Base-by-base conservation (phyloP, 2,113 vertebrate species). In the Cricetomys ansorgei region DNA sequence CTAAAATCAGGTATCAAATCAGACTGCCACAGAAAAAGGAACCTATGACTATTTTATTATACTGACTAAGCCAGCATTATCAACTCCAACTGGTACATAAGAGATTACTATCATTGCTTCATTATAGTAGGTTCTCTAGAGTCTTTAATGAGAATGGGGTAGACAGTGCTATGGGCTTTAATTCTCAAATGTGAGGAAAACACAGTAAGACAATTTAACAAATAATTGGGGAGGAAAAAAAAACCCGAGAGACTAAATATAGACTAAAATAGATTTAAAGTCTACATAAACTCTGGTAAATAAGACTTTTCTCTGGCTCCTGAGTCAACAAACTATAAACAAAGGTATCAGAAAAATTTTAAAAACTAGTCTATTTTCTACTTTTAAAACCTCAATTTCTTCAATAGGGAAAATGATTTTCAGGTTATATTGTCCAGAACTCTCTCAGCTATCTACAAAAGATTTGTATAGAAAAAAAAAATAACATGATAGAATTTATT, bases 1-100 rank as follows among this genome's bases (percentile, higher is more conserved):
- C n/a, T 85, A 65, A 97, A 96, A 79, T 94, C 62, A 92, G 88
- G 70, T 96, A 96, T 96, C 95, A 96, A 97, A 96, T 95, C 96
- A 96, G 90, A 96, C 69, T 95, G 64, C 75, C 92, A 96, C 89
- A 96, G 48, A 92, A 97, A 97, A 96, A 95, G 53, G 89, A 95
- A 95, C 86, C 62, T 79, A 89, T 93, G 75, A 97, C 80, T 95
- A 96, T 94, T 97, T 96, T 85, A 88, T 75, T 94, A 94, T 75
- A 96, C 69, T 84, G 75, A 95, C 80, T 95, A 96, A 85, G 85
- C 64, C 90, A 97, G 94, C 90, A 98, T 73, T 84, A 94, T 96
- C 89, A 97, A 95, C 80, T 97, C 83, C 95, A 98, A 94, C 53
- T 67, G 48, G 93, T 79, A 97, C 94, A 94, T 3, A 93, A 45